Conservation (phyloP, 2,113 vertebrate genomes). For the Candoia aspera region DNA sequence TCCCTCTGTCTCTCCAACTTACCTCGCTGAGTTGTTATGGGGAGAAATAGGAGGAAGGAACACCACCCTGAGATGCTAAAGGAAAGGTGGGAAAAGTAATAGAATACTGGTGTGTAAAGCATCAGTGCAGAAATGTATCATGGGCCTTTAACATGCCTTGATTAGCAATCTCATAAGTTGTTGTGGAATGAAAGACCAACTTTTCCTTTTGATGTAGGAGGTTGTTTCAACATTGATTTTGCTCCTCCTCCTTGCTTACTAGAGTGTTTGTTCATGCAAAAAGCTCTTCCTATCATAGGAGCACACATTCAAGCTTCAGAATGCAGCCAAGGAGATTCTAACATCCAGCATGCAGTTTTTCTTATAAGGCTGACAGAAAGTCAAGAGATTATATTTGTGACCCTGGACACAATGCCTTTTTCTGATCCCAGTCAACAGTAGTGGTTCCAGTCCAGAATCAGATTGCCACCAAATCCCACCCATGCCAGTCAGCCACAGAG, state of each 20-base stretch:
- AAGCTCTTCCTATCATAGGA: too few relatives aligned
- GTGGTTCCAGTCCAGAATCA: neutral
- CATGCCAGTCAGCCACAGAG: neutral
- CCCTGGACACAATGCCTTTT: too few relatives aligned
- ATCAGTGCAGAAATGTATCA: neutral
- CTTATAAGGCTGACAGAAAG: too few relatives aligned
- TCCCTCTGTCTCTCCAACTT: neutral
- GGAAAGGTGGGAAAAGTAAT: neutral
- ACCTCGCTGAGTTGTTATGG: neutral
- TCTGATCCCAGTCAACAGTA: neutral
- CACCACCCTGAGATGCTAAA: neutral
- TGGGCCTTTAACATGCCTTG: neutral
- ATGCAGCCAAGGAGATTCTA: too few relatives aligned
- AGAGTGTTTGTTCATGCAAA: too few relatives aligned
- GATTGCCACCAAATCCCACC: neutral
- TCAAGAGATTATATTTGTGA: too few relatives aligned
- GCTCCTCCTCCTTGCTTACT: too few relatives aligned
- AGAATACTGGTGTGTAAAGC: neutral
- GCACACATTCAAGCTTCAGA: too few relatives aligned
- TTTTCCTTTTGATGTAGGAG: neutral
- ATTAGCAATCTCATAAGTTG: neutral
- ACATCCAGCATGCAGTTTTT: too few relatives aligned
- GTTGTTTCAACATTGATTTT: neutral
- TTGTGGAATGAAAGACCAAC: neutral
- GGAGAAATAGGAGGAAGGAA: neutral